These are phyloP conservation scores for Scartelaos histophorus DNA, from an alignment of 2,113 vertebrate genomes.

Conservation along the genomic window DNA sequence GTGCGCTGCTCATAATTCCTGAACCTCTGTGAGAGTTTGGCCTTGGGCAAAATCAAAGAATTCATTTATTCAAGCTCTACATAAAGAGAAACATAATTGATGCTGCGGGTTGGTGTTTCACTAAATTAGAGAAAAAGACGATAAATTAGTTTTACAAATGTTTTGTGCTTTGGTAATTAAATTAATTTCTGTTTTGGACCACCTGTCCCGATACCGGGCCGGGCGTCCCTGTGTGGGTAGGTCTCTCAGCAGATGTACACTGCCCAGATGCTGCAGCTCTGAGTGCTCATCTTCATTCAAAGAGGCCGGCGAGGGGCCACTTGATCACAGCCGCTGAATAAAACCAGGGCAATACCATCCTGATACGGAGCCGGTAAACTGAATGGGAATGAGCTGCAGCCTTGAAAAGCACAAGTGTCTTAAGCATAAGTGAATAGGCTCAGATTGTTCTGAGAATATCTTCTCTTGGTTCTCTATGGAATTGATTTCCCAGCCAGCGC, in stretches of 20 bases:
- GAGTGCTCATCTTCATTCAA: constrained; percentile 46
- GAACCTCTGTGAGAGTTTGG: constrained; percentile 37
- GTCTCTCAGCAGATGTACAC: constrained; percentile 28
- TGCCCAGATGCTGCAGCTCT: constrained; percentile 19
- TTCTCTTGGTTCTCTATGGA: constrained; percentile 29
- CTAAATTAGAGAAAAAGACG: constrained; percentile 38
- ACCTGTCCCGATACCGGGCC: constrained; percentile 22
- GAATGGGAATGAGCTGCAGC: constrained; percentile 37
- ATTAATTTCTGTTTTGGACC: constrained; percentile 36
- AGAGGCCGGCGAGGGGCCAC: constrained; percentile 46
- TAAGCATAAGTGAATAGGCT: constrained; percentile 58
- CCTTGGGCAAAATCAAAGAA: constrained; percentile 52
- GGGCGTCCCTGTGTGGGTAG: constrained; percentile 27
- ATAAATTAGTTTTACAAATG: constrained; percentile 45
- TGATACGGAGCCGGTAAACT: constrained; percentile 51
- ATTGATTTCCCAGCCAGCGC: constrained; percentile 54
- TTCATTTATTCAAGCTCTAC: constrained; percentile 40
- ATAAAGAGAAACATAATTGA: constrained; percentile 48
- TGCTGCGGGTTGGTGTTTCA: constrained; percentile 44
- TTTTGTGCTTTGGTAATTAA: constrained; percentile 51
- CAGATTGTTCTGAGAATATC: constrained; percentile 49
- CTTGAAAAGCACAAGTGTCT: constrained; percentile 46
- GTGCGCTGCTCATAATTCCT: constrained; percentile 47
- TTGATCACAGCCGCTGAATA: constrained; percentile 42
- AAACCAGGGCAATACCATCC: constrained; percentile 45